These are phyloP conservation scores for Platycnemis pennipes DNA, from an alignment of 2,888 invertebrate species.

Conservation along the genomic window DNA sequence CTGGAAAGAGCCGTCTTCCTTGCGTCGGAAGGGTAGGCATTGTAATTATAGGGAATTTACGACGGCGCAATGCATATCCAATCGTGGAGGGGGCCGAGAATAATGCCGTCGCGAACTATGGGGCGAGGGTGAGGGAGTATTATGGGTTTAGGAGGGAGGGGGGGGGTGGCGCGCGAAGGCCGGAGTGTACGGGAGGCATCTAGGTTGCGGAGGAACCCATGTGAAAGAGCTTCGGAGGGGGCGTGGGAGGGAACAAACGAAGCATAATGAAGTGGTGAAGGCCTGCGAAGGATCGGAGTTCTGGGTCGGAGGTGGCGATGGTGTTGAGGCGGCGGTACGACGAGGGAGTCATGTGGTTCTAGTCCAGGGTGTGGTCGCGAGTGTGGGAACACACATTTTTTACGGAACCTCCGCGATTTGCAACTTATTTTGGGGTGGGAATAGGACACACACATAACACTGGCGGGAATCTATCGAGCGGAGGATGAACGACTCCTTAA, in stretches of 20 bases:
- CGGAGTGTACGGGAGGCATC: background rate
- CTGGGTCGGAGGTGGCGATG: background rate
- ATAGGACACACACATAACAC: too few relatives aligned
- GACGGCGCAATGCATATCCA: slow-evolving; percentile 60
- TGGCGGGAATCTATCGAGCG: background rate
- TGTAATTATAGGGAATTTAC: slow-evolving; percentile 49
- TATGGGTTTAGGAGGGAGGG: background rate
- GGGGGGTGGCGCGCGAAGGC: background rate
- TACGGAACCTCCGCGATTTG: background rate
- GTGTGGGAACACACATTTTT: background rate
- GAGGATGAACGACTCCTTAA: background rate
- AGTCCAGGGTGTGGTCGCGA: background rate
- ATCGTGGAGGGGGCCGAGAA: background rate
- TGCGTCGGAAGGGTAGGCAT: background rate
- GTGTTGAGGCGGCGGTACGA: background rate
- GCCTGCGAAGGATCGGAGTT: background rate
- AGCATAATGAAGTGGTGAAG: slow-evolving; percentile 49
- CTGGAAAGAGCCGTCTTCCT: background rate
- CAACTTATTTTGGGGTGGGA: background rate
- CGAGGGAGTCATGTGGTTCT: background rate
- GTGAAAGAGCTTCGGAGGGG: too few relatives aligned
- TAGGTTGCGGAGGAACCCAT: background rate
- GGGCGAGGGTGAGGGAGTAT: background rate
- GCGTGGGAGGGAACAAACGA: background rate
- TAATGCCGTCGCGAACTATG: background rate